Percentiles rank a stretch among this genome's conserved stretches.
phyloP scores from a whole-genome alignment of 2,888 invertebrate species.

The Ophioninae sp. region DNA sequence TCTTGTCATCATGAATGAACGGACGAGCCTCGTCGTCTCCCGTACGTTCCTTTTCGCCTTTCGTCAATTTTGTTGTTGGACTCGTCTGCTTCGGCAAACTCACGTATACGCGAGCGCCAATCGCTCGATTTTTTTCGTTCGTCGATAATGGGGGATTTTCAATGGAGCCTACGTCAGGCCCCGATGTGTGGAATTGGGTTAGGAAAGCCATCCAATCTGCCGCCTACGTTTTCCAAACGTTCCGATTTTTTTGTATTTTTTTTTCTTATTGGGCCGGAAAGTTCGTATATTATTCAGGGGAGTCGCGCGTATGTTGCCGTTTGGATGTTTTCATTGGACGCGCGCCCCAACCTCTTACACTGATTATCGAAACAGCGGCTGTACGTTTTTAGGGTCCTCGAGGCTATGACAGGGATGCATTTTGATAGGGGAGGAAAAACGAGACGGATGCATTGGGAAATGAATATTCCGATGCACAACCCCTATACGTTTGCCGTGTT shows the following conservation, averaged over 20 bases:
- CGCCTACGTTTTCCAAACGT: not conserved
- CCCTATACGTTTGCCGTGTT: constrained; percentile 22
- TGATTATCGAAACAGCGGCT: too few species aligned
- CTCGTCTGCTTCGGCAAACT: constrained; percentile 6
- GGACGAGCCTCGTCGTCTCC: not conserved
- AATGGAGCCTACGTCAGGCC: not conserved
- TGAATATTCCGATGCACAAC: constrained; percentile 46
- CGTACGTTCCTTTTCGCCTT: not conserved
- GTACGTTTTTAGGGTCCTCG: not conserved
- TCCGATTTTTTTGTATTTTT: not conserved
- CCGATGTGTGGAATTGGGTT: not conserved
- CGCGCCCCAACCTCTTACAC: not conserved
- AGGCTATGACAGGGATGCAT: constrained; percentile 20
- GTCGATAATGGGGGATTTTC: constrained; percentile 30
- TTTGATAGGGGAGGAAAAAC: constrained; percentile 31
- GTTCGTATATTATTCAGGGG: not conserved
- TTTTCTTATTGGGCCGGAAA: not conserved
- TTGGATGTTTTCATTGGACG: not conserved
- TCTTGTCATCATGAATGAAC: not conserved
- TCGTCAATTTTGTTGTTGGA: constrained; percentile 1
- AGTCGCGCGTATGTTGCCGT: not conserved
- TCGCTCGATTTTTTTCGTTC: constrained; percentile 38
- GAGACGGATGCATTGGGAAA: constrained; percentile 26
- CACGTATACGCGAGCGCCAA: constrained; percentile 37
- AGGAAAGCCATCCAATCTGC: not conserved